These are phyloP conservation scores for Macropus fuliginosus DNA, from an alignment of 2,797 vertebrate species.

Conservation along the genomic window DNA sequence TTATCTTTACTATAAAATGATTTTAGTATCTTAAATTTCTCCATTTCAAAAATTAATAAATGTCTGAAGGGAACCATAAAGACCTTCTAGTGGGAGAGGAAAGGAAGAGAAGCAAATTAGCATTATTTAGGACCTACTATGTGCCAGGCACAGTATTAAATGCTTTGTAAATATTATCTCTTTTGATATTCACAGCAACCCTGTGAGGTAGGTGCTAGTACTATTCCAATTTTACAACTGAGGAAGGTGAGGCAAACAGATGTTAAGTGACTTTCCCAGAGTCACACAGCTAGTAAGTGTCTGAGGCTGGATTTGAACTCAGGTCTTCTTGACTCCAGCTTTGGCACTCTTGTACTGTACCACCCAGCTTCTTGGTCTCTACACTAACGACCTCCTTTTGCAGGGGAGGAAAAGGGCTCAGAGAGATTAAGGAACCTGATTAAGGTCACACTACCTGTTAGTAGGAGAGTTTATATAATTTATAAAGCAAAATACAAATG, in stretches of 20 bases:
- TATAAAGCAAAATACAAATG: background rate
- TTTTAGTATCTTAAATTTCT: background rate
- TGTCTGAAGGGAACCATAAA: background rate
- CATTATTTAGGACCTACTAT: background rate
- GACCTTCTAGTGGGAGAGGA: background rate
- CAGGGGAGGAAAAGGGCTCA: background rate
- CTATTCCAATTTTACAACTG: background rate
- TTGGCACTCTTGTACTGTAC: background rate
- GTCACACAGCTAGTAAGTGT: too few species aligned
- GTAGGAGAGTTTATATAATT: background rate
- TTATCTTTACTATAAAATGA: background rate
- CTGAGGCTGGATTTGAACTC: background rate
- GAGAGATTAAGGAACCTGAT: background rate
- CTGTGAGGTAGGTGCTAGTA: background rate
- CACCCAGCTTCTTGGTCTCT: background rate
- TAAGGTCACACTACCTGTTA: background rate
- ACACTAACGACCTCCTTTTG: background rate
- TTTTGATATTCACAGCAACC: background rate
- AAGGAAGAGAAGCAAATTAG: background rate
- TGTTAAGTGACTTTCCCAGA: background rate
- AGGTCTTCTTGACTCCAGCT: background rate
- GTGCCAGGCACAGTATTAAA: background rate
- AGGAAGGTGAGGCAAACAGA: background rate
- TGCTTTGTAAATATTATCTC: background rate
- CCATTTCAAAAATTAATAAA: background rate